Evolutionary conservation across 2,888 invertebrate species (phyloP), one percentile per base, ranked within the genome.

Genomic region (Zygogramma bicolorata): DNA sequence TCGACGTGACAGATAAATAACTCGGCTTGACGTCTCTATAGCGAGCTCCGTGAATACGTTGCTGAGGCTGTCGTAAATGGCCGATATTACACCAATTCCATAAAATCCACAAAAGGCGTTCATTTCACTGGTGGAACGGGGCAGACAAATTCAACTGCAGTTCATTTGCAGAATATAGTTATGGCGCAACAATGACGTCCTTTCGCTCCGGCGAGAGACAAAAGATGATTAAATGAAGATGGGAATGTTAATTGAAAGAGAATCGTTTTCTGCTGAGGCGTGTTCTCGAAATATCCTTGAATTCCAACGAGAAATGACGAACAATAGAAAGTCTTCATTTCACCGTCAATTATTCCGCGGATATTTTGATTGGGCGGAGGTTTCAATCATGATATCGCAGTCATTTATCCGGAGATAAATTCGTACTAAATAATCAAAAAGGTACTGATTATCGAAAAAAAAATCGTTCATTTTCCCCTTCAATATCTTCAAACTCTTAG

Each of bases 1-100:
- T 80, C 79, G 74, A 73, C 77, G 74, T 81, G 82, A 81, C 81
- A 82, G 82, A 83, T 84, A 84, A 84, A 84, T 82, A 83, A 81
- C 81, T 81, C 79, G 75, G 70, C 75, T 70, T 81, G 82, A 79
- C 81, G 79, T 76, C 76, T 80, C 78, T 80, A 81, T 81, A 79
- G 77, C 71, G 73, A 78, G 68, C 70, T 78, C 79, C 75, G 80
- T 82, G 82, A 82, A 81, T 82, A 81, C 80, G 81, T 82, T 81
- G 61, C 59, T 71, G 62, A 70, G 66, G 67, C 69, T 66, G 71
- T 25, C 71, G 59, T 63, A 53, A 71, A 71, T 68, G 63, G 71
- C 38, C 71, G 71, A 71, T 71, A 71, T 71, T 71, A 71, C 71
- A 68, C 71, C 71, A 68, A 71, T 71, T 71, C 63, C 68, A 60